Percentiles rank a stretch among this genome's conserved stretches.
Conservation (phyloP, 1,140 invertebrate species). For the Hermatobates lingyangjiaoensis region DNA sequence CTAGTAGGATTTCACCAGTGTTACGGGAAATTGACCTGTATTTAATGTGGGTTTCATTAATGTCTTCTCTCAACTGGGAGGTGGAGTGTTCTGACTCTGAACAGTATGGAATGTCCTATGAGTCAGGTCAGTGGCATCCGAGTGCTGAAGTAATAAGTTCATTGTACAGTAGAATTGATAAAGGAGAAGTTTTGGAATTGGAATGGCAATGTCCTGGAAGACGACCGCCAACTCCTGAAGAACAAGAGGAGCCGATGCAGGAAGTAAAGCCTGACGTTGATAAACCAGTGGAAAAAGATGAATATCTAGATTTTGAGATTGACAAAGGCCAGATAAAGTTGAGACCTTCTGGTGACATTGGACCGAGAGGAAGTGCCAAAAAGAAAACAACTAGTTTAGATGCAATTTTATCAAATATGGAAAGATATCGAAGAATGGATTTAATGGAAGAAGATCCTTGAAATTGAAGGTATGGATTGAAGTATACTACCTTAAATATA, state of each 20-base stretch:
- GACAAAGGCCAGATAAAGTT: constrained; percentile 20
- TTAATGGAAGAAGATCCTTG: constrained; percentile 18
- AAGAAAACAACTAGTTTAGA: constrained; percentile 27
- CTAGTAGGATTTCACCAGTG: too few relatives aligned
- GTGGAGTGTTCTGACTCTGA: constrained; percentile 21
- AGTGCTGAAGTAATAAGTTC: constrained; percentile 19
- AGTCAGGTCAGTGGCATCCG: constrained; percentile 16
- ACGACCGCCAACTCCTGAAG: constrained; percentile 20
- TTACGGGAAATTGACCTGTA: too few relatives aligned
- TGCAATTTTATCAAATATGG: constrained; percentile 26
- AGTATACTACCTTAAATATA: too few relatives aligned
- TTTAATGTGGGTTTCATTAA: too few relatives aligned
- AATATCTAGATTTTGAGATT: constrained; percentile 26
- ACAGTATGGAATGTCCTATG: constrained; percentile 16
- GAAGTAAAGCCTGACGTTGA: constrained; percentile 9
- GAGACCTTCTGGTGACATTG: constrained; percentile 14
- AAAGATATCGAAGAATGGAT: constrained; percentile 22
- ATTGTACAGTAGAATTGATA: constrained; percentile 20
- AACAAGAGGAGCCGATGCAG: constrained; percentile 7
- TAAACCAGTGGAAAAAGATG: constrained; percentile 14
- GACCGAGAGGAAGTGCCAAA: constrained; percentile 24
- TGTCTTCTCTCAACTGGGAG: too few relatives aligned
- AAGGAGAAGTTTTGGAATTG: constrained; percentile 18
- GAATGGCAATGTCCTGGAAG: constrained; percentile 24
- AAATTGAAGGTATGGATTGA: too few relatives aligned